A percentile compares a stretch with the other conserved stretches of the same genome.
Conservation (phyloP, 2,888 invertebrate genomes). For the Erebia palarica region DNA sequence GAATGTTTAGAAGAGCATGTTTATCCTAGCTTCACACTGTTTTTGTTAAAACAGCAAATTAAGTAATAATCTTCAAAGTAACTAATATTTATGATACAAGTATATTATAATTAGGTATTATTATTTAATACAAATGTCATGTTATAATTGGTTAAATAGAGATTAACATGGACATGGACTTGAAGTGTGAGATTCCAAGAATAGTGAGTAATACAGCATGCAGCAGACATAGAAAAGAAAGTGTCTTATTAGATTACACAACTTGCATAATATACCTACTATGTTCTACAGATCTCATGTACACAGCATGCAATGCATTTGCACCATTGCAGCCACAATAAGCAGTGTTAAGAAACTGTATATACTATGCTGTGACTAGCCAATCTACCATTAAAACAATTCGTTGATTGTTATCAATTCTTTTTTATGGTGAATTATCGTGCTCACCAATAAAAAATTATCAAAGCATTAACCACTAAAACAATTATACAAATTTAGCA, state of each 20-base stretch:
- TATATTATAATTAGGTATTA: conserved; percentile 21
- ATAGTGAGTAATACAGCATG: conserved; percentile 30
- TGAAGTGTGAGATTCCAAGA: conserved; percentile 53
- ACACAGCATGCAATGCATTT: conserved; percentile 36
- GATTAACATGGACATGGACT: conserved; percentile 42
- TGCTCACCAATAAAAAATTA: conserved; percentile 52
- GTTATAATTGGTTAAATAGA: conserved; percentile 36
- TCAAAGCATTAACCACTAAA: conserved; percentile 42
- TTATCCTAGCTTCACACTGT: conserved; percentile 34
- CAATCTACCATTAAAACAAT: conserved; percentile 67
- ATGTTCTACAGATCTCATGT: conserved; percentile 19
- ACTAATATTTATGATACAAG: conserved; percentile 24
- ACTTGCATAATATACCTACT: conserved; percentile 9
- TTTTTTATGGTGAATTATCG: conserved; percentile 47
- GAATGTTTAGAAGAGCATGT: conserved; percentile 61
- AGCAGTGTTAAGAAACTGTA: conserved; percentile 42
- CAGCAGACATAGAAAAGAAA: conserved; percentile 35
- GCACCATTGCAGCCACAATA: conserved; percentile 3
- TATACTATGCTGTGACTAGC: conserved; percentile 61
- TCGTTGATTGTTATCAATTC: conserved; percentile 60
- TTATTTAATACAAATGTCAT: conserved; percentile 40
- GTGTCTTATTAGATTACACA: conserved; percentile 30
- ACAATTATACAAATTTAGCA: conserved; percentile 53
- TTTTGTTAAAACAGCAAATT: conserved; percentile 35
- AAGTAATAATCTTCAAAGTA: conserved; percentile 23